phyloP scores from a whole-genome alignment of 2,888 invertebrate genomes.

The Coronaproctus castanopsis region DNA sequence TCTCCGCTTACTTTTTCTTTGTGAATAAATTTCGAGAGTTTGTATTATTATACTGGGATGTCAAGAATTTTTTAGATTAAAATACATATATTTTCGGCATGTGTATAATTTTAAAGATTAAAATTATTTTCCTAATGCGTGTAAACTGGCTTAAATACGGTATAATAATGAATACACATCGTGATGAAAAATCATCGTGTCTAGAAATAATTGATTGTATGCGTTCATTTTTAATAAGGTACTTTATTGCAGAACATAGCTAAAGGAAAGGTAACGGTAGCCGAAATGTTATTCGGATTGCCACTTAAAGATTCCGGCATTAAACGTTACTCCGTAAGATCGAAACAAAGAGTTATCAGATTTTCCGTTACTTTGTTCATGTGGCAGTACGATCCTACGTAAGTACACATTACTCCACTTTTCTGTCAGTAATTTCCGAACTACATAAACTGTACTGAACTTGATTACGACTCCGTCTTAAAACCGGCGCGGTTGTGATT shows the following conservation, averaged over 20 bases:
- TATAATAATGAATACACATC: too few relatives aligned
- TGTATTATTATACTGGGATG: too few relatives aligned
- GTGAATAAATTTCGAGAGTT: too few relatives aligned
- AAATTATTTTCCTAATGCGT: too few relatives aligned
- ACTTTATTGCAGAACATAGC: conserved; percentile 42
- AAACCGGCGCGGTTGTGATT: not conserved
- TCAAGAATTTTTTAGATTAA: too few relatives aligned
- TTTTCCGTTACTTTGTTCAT: conserved; percentile 77
- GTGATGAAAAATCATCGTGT: too few relatives aligned
- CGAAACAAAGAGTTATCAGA: conserved; percentile 64
- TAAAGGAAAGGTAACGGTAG: conserved; percentile 60
- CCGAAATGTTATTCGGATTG: conserved; percentile 84
- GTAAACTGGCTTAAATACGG: too few relatives aligned
- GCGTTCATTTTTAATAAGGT: not conserved
- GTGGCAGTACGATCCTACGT: conserved; percentile 56
- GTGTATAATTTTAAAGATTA: too few relatives aligned
- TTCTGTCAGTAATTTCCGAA: not conserved
- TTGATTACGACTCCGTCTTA: not conserved
- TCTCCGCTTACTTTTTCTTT: too few relatives aligned
- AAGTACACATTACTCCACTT: conserved; percentile 24
- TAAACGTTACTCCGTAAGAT: conserved; percentile 65
- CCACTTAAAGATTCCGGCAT: conserved; percentile 75
- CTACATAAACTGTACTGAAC: not conserved
- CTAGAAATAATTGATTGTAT: conserved; percentile 1
- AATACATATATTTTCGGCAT: too few relatives aligned